Base-by-base conservation (phyloP, 1,140 invertebrate species). In the Agraylea sexmaculata region DNA sequence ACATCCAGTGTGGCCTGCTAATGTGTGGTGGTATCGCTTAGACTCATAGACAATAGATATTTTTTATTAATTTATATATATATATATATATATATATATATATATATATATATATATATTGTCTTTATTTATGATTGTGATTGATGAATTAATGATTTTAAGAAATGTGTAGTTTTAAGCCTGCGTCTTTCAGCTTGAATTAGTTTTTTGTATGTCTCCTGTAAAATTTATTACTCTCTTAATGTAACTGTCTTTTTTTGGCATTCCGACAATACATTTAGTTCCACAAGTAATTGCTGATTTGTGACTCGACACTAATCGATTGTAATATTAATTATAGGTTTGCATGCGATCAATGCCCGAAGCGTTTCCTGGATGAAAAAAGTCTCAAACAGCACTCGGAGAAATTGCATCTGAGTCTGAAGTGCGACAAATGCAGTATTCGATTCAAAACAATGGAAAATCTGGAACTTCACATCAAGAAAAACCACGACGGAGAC, bases 401-500 rank as follows among this genome's bases (percentile, higher is more conserved):
- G n/a, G 39, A 41, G 32, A 45, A 43, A 43, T 36, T 40, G 12
- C 47, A 49, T 36, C 32, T 49, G 0, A 13, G 43, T 2, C 37
- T 27, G 28, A 42, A 42, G 13, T 49, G 47, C 34, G 13, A 34
- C 0, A 22, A 37, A 16, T 46, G 47, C 40, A 37, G 37, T 12
- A 40, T 37, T 35, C 37, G 37, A 28, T 46, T 49, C 22, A 43
- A 43, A n/a, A 40, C 40, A n/a, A 38, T 17, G 8, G 46, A 49
- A 19, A 43, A 45, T 1, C 41, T 47, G 17, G 37, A 45, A 11
- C 23, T 32, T 32, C 47, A 50, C 30, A 39, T 33, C 13, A 38
- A 40, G 29, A 46, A 47, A 22, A 42, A 44, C 2, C 48, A 50
- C 39, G 48, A 50, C 16, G 48, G 48, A 2, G 36, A 47, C n/a